Conservation (phyloP, 2,113 vertebrate genomes). For the Chamaea fasciata region DNA sequence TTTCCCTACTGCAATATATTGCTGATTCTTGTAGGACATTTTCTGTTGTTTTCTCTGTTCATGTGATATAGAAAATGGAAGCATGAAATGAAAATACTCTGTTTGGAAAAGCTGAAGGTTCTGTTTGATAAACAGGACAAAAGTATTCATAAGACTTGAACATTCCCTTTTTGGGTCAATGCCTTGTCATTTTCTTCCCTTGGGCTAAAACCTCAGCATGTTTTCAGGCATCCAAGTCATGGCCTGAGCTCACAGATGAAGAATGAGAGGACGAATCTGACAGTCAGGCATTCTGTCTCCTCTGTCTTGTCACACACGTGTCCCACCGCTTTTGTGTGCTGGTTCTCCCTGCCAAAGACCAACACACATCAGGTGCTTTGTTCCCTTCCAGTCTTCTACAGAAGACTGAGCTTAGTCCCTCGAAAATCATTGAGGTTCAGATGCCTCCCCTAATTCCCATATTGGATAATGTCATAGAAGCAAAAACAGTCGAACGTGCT, state of each 20-base stretch:
- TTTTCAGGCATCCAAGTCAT: background rate
- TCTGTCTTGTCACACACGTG: background rate
- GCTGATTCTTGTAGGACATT: background rate
- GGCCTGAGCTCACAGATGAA: background rate
- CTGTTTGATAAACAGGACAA: slow-evolving; percentile 32
- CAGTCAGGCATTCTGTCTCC: background rate
- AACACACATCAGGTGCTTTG: background rate
- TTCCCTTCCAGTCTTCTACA: background rate
- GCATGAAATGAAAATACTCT: slow-evolving; percentile 32
- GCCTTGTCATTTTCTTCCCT: background rate
- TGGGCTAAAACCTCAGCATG: background rate
- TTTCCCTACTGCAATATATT: background rate
- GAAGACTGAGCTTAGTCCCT: background rate
- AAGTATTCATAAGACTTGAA: background rate
- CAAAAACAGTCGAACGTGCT: accelerated
- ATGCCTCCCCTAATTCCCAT: background rate
- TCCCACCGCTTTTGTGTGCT: background rate
- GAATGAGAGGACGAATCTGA: background rate
- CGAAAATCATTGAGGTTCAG: background rate
- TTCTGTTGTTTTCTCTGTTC: background rate
- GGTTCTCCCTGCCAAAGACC: background rate
- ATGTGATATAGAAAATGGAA: background rate
- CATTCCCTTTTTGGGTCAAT: slow-evolving; percentile 57
- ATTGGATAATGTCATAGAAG: background rate
- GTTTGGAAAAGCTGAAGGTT: slow-evolving; percentile 42